Conservation (phyloP, 2,113 vertebrate species). For the Eudyptes chrysolophus region DNA sequence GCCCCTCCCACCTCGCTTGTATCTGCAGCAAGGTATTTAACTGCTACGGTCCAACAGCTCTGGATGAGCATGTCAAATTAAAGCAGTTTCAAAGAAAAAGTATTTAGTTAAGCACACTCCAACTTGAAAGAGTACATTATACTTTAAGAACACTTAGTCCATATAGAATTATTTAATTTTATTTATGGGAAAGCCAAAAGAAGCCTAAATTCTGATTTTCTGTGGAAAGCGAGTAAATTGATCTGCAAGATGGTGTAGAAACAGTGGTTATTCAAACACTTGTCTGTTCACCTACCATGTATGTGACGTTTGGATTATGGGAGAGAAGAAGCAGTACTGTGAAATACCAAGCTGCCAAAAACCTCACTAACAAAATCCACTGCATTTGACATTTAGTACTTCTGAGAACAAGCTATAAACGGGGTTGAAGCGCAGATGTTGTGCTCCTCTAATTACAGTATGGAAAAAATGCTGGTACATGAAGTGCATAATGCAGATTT, state of each 20-base stretch:
- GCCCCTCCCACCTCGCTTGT: conserved; percentile 1
- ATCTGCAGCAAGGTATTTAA: not conserved
- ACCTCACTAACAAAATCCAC: not conserved
- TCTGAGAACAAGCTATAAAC: not conserved
- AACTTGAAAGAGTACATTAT: not conserved
- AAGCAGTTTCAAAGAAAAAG: not conserved
- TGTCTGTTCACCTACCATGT: not conserved
- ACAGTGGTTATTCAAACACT: not conserved
- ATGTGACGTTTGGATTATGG: not conserved
- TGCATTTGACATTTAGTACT: not conserved
- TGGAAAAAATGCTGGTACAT: not conserved
- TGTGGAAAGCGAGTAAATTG: not conserved
- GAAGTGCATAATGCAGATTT: not conserved
- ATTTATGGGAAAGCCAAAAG: not conserved
- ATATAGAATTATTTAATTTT: not conserved
- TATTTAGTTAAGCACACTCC: not conserved
- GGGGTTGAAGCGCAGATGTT: not conserved
- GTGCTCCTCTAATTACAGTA: not conserved
- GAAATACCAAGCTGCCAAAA: not conserved
- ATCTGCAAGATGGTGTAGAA: not conserved
- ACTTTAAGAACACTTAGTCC: not conserved
- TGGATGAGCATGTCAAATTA: not conserved
- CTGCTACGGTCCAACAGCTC: not conserved
- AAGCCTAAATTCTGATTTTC: not conserved
- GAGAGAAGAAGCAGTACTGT: not conserved